phyloP scores from a whole-genome alignment of 2,888 invertebrate genomes.

The Cheilosia scutellata region DNA sequence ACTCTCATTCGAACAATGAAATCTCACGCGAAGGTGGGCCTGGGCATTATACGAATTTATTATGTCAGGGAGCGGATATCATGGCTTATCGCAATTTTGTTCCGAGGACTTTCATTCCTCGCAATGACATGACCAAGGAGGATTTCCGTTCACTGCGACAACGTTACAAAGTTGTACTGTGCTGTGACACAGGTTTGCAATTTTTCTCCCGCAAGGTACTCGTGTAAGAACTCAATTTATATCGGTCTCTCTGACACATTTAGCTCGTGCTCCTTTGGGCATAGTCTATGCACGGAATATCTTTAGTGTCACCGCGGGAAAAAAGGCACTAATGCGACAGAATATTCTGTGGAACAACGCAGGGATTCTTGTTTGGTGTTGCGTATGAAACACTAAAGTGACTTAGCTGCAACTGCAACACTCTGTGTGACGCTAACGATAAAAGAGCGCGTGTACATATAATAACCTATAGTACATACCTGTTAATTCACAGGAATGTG shows the following conservation, averaged over 20 bases:
- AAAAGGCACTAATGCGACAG: slow-evolving; percentile 31
- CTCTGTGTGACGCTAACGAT: background rate
- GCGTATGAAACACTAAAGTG: background rate
- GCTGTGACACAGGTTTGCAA: slow-evolving; percentile 14
- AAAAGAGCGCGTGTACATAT: slow-evolving; percentile 1
- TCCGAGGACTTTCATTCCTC: slow-evolving; percentile 36
- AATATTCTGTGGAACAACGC: background rate
- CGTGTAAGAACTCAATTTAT: slow-evolving; percentile 55
- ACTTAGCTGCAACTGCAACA: background rate
- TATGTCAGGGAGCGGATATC: slow-evolving; percentile 59
- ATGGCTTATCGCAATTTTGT: slow-evolving; percentile 72
- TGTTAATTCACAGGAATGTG: slow-evolving; percentile 30
- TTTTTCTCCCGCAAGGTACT: slow-evolving; percentile 37
- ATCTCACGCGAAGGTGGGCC: too few relatives aligned
- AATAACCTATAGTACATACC: background rate
- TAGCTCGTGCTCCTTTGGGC: slow-evolving; percentile 26
- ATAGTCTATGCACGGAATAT: background rate
- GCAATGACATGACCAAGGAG: background rate
- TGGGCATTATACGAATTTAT: slow-evolving; percentile 56
- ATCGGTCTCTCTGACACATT: slow-evolving; percentile 34
- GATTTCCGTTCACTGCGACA: slow-evolving; percentile 5
- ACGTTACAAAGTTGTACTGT: background rate
- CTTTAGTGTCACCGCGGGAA: slow-evolving; percentile 9
- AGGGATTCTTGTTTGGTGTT: slow-evolving; percentile 19
- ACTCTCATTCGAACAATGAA: too few relatives aligned